A percentile compares a stretch with the other conserved stretches of the same genome.
Conservation (phyloP, 1,140 invertebrate genomes). For the Drosophila santomea region DNA sequence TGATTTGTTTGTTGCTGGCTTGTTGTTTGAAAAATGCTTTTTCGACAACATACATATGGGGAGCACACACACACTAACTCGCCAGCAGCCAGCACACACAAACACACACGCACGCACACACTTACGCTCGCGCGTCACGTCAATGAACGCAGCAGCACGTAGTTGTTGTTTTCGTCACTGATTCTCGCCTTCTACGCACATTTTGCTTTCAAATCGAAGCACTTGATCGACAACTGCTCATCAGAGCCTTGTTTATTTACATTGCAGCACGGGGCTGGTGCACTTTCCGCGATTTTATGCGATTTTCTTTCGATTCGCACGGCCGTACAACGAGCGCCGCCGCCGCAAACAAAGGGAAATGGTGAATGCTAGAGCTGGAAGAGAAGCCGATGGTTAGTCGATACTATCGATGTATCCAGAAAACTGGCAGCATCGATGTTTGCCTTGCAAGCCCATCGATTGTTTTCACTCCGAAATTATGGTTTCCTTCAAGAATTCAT, state of each 20-base stretch:
- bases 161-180: slow-evolving; percentile 66
- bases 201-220: slow-evolving; percentile 57
- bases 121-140: slow-evolving; percentile 74
- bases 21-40: slow-evolving; percentile 45
- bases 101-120: slow-evolving; percentile 45
- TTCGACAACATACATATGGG: slow-evolving; percentile 57
- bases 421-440: too few species aligned
- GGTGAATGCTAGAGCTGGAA: slow-evolving; percentile 45
- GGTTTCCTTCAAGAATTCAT: too few species aligned
- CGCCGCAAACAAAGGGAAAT: slow-evolving; percentile 79
- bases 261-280: slow-evolving; percentile 56
- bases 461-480: too few species aligned
- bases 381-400: neutral
- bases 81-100: slow-evolving; percentile 35
- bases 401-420: neutral
- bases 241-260: slow-evolving; percentile 69
- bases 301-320: slow-evolving; percentile 75
- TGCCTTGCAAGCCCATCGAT: too few species aligned
- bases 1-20: slow-evolving; percentile 65
- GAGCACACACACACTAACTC: slow-evolving; percentile 33
- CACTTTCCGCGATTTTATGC: slow-evolving; percentile 60
- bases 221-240: slow-evolving; percentile 48
- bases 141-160: slow-evolving; percentile 78
- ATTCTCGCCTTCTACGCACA: slow-evolving; percentile 66
- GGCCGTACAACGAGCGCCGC: slow-evolving; percentile 71